phyloP scores from a whole-genome alignment of 1,140 invertebrate species.

The Bombus impatiens region DNA sequence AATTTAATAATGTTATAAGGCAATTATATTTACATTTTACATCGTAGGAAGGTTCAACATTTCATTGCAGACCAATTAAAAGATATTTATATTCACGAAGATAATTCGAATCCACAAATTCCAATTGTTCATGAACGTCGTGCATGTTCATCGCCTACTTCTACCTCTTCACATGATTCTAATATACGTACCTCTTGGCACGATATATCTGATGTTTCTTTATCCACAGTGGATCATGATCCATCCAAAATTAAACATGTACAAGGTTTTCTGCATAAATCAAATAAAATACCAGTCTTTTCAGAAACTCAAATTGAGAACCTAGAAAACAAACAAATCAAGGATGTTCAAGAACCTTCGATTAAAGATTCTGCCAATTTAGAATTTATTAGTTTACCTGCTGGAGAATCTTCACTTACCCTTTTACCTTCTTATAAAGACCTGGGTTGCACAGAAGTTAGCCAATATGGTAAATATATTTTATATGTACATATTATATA shows the following conservation, averaged over 20 bases:
- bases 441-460: slow-evolving; percentile 37
- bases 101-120: slow-evolving; percentile 42
- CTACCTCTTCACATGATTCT: slow-evolving; percentile 55
- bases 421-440: slow-evolving; percentile 46
- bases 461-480: slow-evolving; percentile 28
- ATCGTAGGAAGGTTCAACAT: slow-evolving; percentile 63
- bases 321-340: slow-evolving; percentile 9
- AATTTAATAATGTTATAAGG: not conserved
- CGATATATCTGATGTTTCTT: slow-evolving; percentile 58
- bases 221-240: slow-evolving; percentile 36
- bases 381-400: slow-evolving; percentile 69
- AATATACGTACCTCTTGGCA: slow-evolving; percentile 49
- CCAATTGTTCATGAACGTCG: slow-evolving; percentile 52
- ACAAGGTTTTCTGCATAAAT: not conserved
- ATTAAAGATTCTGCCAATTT: slow-evolving; percentile 58
- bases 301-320: not conserved
- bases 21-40: slow-evolving; percentile 15
- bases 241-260: not conserved
- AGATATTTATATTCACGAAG: slow-evolving; percentile 46
- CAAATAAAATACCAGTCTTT: not conserved
- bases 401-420: slow-evolving; percentile 60
- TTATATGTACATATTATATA: not conserved
- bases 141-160: slow-evolving; percentile 64
- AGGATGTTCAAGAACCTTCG: slow-evolving; percentile 14
- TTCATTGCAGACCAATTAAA: slow-evolving; percentile 59